Base-by-base conservation (phyloP, 2,888 invertebrate genomes). In the Acheta domesticus region DNA sequence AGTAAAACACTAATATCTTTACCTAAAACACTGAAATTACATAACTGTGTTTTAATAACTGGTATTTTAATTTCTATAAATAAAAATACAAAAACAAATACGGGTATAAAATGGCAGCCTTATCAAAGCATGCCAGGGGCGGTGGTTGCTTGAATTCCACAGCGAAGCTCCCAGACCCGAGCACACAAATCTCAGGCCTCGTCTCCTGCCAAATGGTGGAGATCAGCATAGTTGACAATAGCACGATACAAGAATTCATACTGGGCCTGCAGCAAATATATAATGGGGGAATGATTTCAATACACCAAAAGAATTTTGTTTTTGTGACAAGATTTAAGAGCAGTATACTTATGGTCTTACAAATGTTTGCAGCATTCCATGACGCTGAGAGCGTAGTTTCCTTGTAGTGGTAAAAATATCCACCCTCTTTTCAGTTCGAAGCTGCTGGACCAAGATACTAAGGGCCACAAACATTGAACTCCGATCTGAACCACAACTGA, bases 191-290 rank as follows among this genome's bases (percentile, higher is more conserved):
- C 36, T 76, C 75, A 80, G 49, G 80, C 79, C 62, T 76, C 78
- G 48, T 80, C 80, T 21, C 78, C 80, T 79, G 91, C 90, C 82
- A 95, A 88, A 87, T 93, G 93, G 88, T 95, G 95, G 83, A 96
- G 91, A 87, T 96, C 95, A 83, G 94, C 93, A 86, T 96, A 96
- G 89, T 95, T 95, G 83, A 95, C 91, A 87, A 96, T 94, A 87
- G 95, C 96, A 89, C 96, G 93, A 89, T 96, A 94, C 85, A 96
- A 90, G 89, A 96, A 96, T 90, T 96, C 96, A 88, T 96, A 96
- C 89, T 96, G 96, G 87, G 94, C 92, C 96, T 96, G 89, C 49
- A 89, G 89, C 81, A 77, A 82, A 78, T 79, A 78, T 36, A 36
- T 36, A 36, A 36, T 8, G 36, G 8, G 82, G 80, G 73, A 82